Percentiles rank a stretch among this genome's conserved stretches.
These are phyloP conservation scores for Athrips mouffetella DNA, from an alignment of 2,888 invertebrate species.

Conservation along the genomic window DNA sequence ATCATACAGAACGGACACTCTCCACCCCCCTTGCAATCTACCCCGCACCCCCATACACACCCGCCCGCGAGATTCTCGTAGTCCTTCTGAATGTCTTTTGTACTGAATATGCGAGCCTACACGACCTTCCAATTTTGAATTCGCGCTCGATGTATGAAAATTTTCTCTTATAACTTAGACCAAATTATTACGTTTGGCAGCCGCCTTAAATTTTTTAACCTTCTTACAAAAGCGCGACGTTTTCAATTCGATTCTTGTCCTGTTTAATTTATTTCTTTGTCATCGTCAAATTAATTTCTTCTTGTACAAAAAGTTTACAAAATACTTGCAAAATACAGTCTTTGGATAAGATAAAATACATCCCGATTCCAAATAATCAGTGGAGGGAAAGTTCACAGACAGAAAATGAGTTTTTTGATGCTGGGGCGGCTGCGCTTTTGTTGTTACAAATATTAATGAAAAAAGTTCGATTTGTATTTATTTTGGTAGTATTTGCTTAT, in stretches of 20 bases:
- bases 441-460: not conserved
- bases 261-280: conserved; percentile 5
- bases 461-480: too few species aligned
- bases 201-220: conserved; percentile 14
- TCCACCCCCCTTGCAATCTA: too few species aligned
- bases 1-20: too few species aligned
- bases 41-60: too few species aligned
- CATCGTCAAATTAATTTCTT: not conserved
- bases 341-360: not conserved
- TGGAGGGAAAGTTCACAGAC: not conserved
- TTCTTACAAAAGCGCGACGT: conserved; percentile 10
- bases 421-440: too few species aligned
- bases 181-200: conserved; percentile 11
- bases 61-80: too few species aligned
- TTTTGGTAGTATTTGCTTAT: too few species aligned
- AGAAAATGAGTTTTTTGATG: not conserved
- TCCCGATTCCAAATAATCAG: not conserved
- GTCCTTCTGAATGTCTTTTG: too few species aligned
- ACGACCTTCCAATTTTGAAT: not conserved
- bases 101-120: too few species aligned
- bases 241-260: conserved; percentile 8
- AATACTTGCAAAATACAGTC: not conserved
- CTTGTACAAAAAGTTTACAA: too few species aligned
- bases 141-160: not conserved
- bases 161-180: not conserved